A percentile compares a stretch with the other conserved stretches of the same genome.
Evolutionary conservation across 2,888 invertebrate species (phyloP).

Genomic region (Globia sparganii): DNA sequence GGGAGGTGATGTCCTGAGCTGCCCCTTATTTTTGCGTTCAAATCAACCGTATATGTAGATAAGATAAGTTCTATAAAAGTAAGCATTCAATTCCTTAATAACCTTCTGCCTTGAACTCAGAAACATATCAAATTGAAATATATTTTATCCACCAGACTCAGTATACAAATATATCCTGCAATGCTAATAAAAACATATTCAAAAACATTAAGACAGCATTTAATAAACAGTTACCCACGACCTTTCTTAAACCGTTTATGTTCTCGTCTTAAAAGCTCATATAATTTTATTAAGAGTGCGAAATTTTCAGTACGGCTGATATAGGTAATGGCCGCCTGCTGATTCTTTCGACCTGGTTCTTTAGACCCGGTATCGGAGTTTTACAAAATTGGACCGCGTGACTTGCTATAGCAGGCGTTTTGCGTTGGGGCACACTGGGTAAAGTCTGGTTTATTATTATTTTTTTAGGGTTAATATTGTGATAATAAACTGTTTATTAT

Average conservation of each 20-base stretch:
- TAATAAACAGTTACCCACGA: slow-evolving; percentile 14
- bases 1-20: background rate
- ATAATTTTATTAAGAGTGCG: slow-evolving; percentile 30
- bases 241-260: slow-evolving; percentile 23
- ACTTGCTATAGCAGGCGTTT: slow-evolving; percentile 81
- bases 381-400: slow-evolving; percentile 85
- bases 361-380: slow-evolving; percentile 78
- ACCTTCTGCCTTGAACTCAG: too few relatives aligned
- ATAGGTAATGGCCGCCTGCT: slow-evolving; percentile 26
- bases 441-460: background rate
- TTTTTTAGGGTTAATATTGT: background rate
- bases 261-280: slow-evolving; percentile 29
- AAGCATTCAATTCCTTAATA: background rate
- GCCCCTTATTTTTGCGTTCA: background rate
- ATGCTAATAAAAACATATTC: slow-evolving; percentile 17
- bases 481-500: background rate
- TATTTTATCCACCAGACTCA: slow-evolving; percentile 4
- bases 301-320: slow-evolving; percentile 32
- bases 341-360: slow-evolving; percentile 72
- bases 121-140: background rate
- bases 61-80: background rate
- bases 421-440: slow-evolving; percentile 65
- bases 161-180: slow-evolving; percentile 11
- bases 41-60: too few relatives aligned
- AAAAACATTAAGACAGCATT: slow-evolving; percentile 10